A percentile compares a stretch with the other conserved stretches of the same genome.
Evolutionary conservation across 2,888 invertebrate species (phyloP).

Genomic region (Hipparchia semele): DNA sequence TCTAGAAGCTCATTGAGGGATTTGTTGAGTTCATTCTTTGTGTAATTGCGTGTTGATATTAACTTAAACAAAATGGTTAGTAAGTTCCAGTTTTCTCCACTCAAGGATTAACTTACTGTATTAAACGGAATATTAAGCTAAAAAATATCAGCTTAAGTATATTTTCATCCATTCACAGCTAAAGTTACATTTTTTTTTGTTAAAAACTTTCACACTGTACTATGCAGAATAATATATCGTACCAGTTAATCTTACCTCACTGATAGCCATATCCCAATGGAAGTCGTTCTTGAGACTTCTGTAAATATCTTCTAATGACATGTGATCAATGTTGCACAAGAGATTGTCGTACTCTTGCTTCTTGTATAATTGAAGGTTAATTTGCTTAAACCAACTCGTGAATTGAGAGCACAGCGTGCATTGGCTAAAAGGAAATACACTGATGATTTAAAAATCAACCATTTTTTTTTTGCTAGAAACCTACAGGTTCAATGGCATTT

Average conservation of each 20-base stretch:
- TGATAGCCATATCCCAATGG: constrained; percentile 83
- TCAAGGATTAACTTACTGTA: no score
- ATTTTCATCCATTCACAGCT: no score
- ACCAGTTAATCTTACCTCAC: constrained; percentile 61
- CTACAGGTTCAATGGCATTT: no score
- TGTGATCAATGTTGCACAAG: constrained; percentile 71
- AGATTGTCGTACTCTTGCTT: constrained; percentile 79
- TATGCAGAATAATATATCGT: neutral
- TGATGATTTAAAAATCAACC: no score
- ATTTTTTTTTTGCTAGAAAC: no score
- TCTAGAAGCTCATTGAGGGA: constrained; percentile 68
- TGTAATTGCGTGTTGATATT: constrained; percentile 75
- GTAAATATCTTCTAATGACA: constrained; percentile 67
- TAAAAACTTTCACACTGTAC: no score
- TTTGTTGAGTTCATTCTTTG: constrained; percentile 74
- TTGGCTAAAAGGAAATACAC: constrained; percentile 54
- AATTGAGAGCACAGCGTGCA: constrained; percentile 75
- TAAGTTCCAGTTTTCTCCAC: neutral
- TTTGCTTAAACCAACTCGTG: constrained; percentile 79
- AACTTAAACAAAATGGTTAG: constrained; percentile 51
- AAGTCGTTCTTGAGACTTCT: constrained; percentile 72
- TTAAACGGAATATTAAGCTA: no score
- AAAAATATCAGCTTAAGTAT: no score
- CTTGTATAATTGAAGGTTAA: constrained; percentile 81
- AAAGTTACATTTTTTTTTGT: no score